Evolutionary conservation across 2,797 vertebrate species (phyloP).

Genomic region (Rhyacichthys aspro): DNA sequence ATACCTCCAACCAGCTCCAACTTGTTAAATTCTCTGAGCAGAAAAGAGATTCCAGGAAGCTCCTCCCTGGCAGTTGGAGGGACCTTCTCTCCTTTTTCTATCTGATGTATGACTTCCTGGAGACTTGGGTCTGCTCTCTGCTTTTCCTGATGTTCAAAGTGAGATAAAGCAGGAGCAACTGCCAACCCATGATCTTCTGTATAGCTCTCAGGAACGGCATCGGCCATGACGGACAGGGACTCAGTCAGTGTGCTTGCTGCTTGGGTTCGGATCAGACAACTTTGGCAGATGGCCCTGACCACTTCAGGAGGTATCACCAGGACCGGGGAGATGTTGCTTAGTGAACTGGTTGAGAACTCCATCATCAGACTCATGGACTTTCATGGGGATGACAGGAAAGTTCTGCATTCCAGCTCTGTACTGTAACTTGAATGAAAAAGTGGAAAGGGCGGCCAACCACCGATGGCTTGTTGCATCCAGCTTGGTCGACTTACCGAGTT

Average conservation of each 20-base stretch:
- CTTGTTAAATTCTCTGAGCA: neutral
- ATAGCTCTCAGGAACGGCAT: neutral
- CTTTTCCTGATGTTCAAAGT: neutral
- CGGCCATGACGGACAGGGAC: neutral
- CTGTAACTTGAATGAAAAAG: neutral
- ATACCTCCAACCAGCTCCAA: neutral
- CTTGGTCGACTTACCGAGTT: neutral
- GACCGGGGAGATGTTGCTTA: neutral
- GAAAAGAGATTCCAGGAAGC: neutral
- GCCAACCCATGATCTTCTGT: neutral
- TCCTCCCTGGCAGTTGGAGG: neutral
- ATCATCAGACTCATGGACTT: neutral
- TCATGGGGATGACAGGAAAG: neutral
- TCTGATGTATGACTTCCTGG: slow-evolving; percentile 3
- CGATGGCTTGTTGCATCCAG: neutral
- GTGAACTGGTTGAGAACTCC: neutral
- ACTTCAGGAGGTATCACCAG: neutral
- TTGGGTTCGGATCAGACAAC: neutral
- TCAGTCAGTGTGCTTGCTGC: neutral
- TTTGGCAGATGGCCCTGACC: neutral
- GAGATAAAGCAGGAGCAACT: neutral
- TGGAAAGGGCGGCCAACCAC: neutral
- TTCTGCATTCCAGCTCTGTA: neutral
- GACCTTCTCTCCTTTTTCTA: neutral
- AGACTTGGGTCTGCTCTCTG: neutral